Evolutionary conservation across 2,113 vertebrate species (phyloP).

Genomic region (Sminthopsis crassicaudata): DNA sequence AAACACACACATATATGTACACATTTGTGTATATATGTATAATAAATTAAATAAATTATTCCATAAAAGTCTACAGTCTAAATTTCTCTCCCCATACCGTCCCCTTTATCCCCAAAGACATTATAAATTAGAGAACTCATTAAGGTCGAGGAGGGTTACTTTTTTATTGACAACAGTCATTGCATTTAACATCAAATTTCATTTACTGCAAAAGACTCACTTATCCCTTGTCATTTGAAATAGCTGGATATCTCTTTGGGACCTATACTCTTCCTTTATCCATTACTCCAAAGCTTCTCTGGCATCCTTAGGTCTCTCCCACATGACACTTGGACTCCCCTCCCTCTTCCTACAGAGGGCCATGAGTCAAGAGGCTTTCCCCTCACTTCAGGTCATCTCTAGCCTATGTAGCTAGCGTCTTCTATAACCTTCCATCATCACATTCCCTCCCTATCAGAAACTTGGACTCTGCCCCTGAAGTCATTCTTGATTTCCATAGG

Average conservation of each 20-base stretch:
- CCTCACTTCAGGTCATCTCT: too few species aligned
- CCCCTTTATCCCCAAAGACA: not conserved
- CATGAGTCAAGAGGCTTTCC: too few species aligned
- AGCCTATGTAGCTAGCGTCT: too few species aligned
- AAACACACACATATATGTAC: not conserved
- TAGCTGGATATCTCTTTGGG: rapidly evolving
- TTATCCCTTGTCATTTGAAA: not conserved
- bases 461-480: too few species aligned
- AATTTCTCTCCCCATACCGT: not conserved
- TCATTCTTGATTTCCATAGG: too few species aligned
- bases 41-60: not conserved
- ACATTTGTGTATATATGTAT: not conserved
- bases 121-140: not conserved
- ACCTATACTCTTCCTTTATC: not conserved
- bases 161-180: rapidly evolving
- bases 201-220: not conserved
- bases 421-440: too few species aligned
- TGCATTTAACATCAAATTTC: not conserved
- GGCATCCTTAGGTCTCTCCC: not conserved
- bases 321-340: not conserved
- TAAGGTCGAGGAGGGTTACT: rapidly evolving
- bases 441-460: too few species aligned
- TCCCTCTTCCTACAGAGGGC: not conserved
- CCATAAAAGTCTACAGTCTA: not conserved
- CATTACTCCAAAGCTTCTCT: not conserved